phyloP scores from a whole-genome alignment of 1,140 invertebrate species.

The Protaetia brevitarsis region DNA sequence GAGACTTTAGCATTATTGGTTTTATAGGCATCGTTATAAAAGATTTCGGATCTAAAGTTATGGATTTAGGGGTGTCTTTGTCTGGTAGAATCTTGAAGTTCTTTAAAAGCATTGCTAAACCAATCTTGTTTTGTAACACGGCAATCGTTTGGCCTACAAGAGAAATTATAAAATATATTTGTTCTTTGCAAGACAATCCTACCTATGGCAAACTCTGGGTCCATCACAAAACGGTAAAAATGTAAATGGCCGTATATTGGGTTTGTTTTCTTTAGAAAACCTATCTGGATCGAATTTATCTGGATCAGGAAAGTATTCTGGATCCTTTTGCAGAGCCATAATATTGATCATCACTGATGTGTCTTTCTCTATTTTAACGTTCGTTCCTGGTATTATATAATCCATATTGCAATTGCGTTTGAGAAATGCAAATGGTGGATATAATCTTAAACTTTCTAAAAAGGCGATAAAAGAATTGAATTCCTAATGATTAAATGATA shows the following conservation, averaged over 20 bases:
- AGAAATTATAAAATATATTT: not conserved
- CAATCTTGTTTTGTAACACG: not conserved
- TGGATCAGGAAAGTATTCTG: slow-evolving; percentile 55
- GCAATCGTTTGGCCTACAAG: not conserved
- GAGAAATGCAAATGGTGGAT: slow-evolving; percentile 23
- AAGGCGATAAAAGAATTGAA: too few relatives aligned
- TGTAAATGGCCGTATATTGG: not conserved
- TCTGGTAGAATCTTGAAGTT: not conserved
- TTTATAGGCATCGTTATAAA: too few relatives aligned
- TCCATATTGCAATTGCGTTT: not conserved
- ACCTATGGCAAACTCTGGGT: slow-evolving; percentile 72
- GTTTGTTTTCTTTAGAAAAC: slow-evolving; percentile 47
- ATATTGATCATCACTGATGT: slow-evolving; percentile 43
- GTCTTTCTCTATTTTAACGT: slow-evolving; percentile 29
- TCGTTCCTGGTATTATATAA: slow-evolving; percentile 16
- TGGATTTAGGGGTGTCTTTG: not conserved
- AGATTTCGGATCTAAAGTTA: not conserved
- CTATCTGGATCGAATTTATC: slow-evolving; percentile 56
- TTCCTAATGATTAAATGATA: not conserved
- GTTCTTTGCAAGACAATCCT: not conserved
- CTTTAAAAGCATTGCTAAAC: not conserved
- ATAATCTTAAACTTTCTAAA: slow-evolving; percentile 22
- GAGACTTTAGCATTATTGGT: too few relatives aligned
- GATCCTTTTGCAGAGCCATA: slow-evolving; percentile 46
- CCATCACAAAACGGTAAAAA: slow-evolving; percentile 46